A percentile compares a stretch with the other conserved stretches of the same genome.
Evolutionary conservation across 2,797 vertebrate species (phyloP).

Genomic region (Antrozous pallidus): DNA sequence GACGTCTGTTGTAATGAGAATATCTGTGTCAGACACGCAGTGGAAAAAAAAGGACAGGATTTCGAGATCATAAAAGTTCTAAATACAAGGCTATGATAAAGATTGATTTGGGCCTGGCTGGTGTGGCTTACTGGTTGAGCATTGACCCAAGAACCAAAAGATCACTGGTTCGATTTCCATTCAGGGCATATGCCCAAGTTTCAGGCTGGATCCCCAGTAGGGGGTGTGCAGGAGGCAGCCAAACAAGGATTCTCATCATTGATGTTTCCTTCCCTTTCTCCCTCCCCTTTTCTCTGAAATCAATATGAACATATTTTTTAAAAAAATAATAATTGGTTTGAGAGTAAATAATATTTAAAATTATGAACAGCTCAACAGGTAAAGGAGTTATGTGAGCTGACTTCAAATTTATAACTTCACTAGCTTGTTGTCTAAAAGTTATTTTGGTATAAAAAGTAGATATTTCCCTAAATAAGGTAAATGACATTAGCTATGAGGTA

Average conservation of each 20-base stretch:
- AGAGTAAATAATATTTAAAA: not conserved
- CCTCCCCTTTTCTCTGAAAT: too few species aligned
- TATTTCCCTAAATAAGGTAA: not conserved
- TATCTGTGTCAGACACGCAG: not conserved
- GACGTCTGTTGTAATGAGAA: not conserved
- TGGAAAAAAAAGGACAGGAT: not conserved
- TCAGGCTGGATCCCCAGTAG: too few species aligned
- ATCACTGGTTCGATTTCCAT: too few species aligned
- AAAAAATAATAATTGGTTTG: not conserved
- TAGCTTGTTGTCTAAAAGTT: not conserved
- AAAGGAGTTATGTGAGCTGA: not conserved
- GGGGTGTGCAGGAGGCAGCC: too few species aligned
- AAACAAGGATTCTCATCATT: too few species aligned
- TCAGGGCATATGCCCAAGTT: too few species aligned
- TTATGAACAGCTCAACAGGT: not conserved
- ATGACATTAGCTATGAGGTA: not conserved
- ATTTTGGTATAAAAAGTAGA: not conserved
- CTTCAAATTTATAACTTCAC: not conserved
- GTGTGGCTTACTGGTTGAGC: too few species aligned
- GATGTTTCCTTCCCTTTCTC: too few species aligned
- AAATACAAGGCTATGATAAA: not conserved
- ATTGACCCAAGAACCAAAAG: too few species aligned
- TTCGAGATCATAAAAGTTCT: not conserved
- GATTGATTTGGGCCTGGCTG: not conserved
- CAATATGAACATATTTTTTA: too few species aligned